Evolutionary conservation across 92 coral and sea anemone genomes (phyloP).

Genomic region (Galaxea fascicularis): DNA sequence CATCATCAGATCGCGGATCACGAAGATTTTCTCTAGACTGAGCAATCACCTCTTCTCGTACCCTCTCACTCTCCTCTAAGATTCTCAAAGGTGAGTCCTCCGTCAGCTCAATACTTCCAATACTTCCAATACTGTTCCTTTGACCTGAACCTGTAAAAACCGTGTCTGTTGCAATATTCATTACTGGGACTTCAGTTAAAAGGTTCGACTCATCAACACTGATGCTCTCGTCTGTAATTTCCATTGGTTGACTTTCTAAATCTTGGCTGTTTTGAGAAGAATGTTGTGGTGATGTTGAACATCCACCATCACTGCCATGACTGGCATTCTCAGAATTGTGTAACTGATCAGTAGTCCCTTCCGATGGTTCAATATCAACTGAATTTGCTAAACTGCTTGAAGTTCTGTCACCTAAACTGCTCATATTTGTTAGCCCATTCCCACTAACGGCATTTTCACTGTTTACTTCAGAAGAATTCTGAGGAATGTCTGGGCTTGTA

Average conservation of each 20-base stretch:
- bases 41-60: slow-evolving; percentile 70
- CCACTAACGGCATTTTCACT: neutral
- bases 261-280: neutral
- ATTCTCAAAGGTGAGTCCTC: slow-evolving; percentile 89
- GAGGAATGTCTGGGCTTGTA: slow-evolving; percentile 13
- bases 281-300: neutral
- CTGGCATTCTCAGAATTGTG: neutral
- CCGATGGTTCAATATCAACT: slow-evolving; percentile 18
- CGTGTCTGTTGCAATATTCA: slow-evolving; percentile 22
- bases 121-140: slow-evolving; percentile 49
- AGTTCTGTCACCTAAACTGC: slow-evolving; percentile 5
- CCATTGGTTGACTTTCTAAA: slow-evolving; percentile 48
- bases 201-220: slow-evolving; percentile 1
- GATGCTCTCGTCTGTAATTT: slow-evolving; percentile 29
- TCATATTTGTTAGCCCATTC: neutral
- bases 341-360: slow-evolving; percentile 13
- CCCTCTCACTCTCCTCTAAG: slow-evolving; percentile 83
- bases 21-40: slow-evolving; percentile 58
- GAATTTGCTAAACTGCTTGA: slow-evolving; percentile 16
- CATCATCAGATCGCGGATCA: slow-evolving; percentile 47
- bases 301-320: neutral
- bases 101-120: slow-evolving; percentile 85
- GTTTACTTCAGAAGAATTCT: neutral
- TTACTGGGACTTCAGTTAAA: neutral
- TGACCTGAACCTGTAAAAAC: slow-evolving; percentile 30